Evolutionary conservation across 2,113 vertebrate genomes (phyloP).

Genomic region (Mohoua ochrocephala): DNA sequence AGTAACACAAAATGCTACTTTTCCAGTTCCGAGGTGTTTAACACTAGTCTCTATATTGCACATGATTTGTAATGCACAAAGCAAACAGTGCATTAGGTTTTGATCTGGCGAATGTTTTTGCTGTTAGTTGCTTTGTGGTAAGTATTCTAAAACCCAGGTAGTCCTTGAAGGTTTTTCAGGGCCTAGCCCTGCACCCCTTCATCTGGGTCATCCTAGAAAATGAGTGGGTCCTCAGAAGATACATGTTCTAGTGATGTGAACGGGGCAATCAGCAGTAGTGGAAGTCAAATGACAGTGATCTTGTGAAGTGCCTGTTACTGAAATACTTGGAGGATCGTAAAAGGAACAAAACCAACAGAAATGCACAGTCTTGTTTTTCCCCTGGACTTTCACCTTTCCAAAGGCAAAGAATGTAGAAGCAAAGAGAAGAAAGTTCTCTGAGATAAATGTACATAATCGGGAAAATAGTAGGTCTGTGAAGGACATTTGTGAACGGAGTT

Average conservation of each 20-base stretch:
- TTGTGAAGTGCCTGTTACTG: not conserved
- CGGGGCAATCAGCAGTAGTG: not conserved
- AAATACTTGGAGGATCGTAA: not conserved
- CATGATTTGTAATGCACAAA: not conserved
- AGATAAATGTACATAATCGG: not conserved
- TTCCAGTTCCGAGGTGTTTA: not conserved
- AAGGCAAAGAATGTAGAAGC: not conserved
- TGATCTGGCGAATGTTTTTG: not conserved
- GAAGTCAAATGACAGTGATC: not conserved
- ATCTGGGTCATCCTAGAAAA: not conserved
- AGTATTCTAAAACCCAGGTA: not conserved
- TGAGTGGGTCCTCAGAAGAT: not conserved
- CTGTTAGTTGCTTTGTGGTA: not conserved
- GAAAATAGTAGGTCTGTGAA: not conserved
- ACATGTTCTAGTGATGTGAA: not conserved
- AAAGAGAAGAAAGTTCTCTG: not conserved
- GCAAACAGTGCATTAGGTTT: not conserved
- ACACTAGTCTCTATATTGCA: not conserved
- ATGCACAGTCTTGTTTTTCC: not conserved
- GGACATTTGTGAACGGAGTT: not conserved
- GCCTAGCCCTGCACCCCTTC: not conserved
- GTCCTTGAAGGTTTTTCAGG: not conserved
- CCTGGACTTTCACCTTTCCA: not conserved
- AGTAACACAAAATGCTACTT: not conserved
- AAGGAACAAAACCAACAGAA: not conserved